These are phyloP conservation scores for Nibea coibor DNA, from an alignment of 2,113 vertebrate genomes.

Conservation along the genomic window DNA sequence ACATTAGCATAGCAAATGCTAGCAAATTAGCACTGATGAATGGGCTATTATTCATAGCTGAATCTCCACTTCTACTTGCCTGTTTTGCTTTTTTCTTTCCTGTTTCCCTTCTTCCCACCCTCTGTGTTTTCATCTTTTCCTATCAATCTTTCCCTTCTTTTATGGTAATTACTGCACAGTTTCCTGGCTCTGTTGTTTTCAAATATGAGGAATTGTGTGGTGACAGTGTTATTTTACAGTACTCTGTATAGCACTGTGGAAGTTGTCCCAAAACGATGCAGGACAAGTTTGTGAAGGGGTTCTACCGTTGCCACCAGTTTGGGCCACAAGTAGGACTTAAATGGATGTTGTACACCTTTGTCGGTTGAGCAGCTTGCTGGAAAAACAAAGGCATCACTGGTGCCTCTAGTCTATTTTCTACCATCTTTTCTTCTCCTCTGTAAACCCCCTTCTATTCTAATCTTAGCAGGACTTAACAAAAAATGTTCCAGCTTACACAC, in stretches of 20 bases:
- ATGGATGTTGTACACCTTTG: conserved; percentile 40
- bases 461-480: conserved; percentile 66
- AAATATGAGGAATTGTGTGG: background rate
- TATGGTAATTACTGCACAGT: background rate
- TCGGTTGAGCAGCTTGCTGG: conserved; percentile 40
- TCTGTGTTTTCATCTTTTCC: background rate
- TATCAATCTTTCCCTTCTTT: background rate
- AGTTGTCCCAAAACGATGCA: conserved; percentile 5
- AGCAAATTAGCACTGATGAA: conserved; percentile 78
- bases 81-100: conserved; percentile 3
- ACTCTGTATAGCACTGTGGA: background rate
- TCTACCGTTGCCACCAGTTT: background rate
- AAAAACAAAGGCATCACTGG: conserved; percentile 50
- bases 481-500: conserved; percentile 42
- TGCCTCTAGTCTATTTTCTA: conserved; percentile 64
- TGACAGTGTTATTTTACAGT: background rate
- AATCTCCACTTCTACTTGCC: conserved; percentile 45
- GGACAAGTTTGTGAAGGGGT: background rate
- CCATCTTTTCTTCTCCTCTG: conserved; percentile 48
- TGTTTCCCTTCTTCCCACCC: background rate
- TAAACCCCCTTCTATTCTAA: conserved; percentile 64
- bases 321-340: conserved; percentile 1
- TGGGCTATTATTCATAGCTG: conserved; percentile 73
- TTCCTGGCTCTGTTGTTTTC: background rate
- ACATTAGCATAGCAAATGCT: conserved; percentile 79